These are phyloP conservation scores for Toxotes jaculatrix DNA, from an alignment of 2,113 vertebrate genomes.

Conservation along the genomic window DNA sequence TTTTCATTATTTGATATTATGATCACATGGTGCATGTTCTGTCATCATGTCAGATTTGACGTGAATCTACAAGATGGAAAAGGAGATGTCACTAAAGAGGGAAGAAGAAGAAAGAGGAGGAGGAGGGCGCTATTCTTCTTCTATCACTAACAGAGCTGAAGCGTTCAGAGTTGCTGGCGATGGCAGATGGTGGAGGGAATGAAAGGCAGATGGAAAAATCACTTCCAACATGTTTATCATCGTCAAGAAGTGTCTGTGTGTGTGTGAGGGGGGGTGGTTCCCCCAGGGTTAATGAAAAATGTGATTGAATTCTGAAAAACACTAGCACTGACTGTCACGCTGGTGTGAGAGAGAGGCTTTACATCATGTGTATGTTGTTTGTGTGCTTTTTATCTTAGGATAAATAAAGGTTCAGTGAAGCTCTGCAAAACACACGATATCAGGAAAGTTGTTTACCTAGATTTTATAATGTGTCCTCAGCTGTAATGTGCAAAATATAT, in stretches of 20 bases:
- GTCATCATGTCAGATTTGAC: neutral
- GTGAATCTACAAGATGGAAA: neutral
- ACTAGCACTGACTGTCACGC: neutral
- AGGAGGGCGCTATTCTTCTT: constrained; percentile 30
- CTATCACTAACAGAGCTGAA: constrained; percentile 42
- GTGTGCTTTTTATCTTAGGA: neutral
- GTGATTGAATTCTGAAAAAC: constrained; percentile 54
- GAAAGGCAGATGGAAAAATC: constrained; percentile 78
- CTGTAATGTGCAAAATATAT: neutral
- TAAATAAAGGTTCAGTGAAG: constrained; percentile 1
- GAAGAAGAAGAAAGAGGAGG: constrained; percentile 1
- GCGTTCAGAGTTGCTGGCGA: constrained; percentile 55
- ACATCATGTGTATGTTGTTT: neutral
- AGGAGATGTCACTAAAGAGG: constrained; percentile 10
- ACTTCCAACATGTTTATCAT: constrained; percentile 73
- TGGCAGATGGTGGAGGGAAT: constrained; percentile 73
- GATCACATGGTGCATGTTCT: neutral
- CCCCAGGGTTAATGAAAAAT: constrained; percentile 61
- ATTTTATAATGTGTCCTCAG: no score
- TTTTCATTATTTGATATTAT: no score
- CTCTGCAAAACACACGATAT: no score
- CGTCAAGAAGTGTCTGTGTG: constrained; percentile 52
- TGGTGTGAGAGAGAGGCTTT: constrained; percentile 12
- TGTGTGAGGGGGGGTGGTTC: constrained; percentile 26
- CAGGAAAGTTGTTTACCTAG: neutral